A percentile compares a stretch with the other conserved stretches of the same genome.
Evolutionary conservation across 2,113 vertebrate genomes (phyloP).

Genomic region (Gnathonemus longibarbis): DNA sequence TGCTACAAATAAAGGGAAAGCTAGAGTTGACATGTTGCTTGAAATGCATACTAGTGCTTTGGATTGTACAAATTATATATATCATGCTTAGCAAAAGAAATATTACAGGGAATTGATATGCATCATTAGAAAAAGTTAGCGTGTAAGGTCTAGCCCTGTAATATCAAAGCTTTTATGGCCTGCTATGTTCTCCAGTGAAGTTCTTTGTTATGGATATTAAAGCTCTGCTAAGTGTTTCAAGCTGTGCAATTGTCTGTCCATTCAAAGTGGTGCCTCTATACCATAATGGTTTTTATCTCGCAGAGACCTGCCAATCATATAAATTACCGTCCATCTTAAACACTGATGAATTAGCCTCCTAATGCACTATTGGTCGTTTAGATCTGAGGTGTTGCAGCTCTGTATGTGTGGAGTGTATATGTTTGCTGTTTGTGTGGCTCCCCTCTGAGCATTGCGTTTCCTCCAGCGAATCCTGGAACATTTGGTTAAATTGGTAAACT

Average conservation of each 20-base stretch:
- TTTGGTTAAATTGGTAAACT: not conserved
- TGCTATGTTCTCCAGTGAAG: not conserved
- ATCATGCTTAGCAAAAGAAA: not conserved
- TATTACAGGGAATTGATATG: not conserved
- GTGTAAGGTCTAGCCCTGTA: not conserved
- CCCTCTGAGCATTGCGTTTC: not conserved
- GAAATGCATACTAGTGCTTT: not conserved
- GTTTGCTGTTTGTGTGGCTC: not conserved
- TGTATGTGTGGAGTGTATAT: not conserved
- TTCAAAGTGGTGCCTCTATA: constrained; percentile 25
- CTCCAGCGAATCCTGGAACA: too few species aligned
- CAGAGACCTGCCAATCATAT: not conserved
- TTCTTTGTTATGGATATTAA: constrained; percentile 32
- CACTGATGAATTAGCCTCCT: not conserved
- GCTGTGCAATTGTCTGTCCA: constrained; percentile 14
- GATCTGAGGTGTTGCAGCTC: not conserved
- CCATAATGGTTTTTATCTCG: constrained; percentile 35
- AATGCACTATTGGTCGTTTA: not conserved
- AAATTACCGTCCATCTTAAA: not conserved
- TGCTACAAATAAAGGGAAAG: not conserved
- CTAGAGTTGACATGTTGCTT: not conserved
- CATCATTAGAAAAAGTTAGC: not conserved
- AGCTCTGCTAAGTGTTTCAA: constrained; percentile 33
- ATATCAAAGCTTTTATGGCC: not conserved
- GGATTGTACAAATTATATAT: not conserved